These are phyloP conservation scores for Otis tarda DNA, from an alignment of 2,113 vertebrate species.

Conservation along the genomic window DNA sequence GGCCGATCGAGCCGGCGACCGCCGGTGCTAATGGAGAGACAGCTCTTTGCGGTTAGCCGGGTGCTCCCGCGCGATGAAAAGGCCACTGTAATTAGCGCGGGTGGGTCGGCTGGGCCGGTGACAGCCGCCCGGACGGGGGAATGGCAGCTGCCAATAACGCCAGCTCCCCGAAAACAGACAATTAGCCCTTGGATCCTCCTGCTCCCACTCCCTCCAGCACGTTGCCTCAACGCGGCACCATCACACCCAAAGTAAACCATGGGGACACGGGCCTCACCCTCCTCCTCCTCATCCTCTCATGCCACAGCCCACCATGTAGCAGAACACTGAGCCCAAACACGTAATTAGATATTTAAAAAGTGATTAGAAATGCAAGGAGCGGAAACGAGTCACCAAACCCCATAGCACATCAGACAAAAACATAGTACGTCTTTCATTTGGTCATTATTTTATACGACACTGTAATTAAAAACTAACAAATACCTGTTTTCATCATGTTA, in stretches of 20 bases:
- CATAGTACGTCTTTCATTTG: fast-evolving
- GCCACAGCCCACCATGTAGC: fast-evolving
- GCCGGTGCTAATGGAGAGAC: slow-evolving; percentile 81
- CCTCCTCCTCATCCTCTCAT: fast-evolving
- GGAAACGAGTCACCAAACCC: background rate
- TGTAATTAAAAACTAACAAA: background rate
- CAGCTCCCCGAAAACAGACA: slow-evolving; percentile 82
- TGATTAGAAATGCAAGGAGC: background rate
- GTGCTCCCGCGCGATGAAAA: slow-evolving; percentile 92
- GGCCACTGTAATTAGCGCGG: slow-evolving; percentile 90
- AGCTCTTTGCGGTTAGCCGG: slow-evolving; percentile 79
- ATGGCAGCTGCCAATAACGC: slow-evolving; percentile 91
- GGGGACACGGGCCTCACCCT: slow-evolving; percentile 57
- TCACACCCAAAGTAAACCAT: slow-evolving; percentile 51
- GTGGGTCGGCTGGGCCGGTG: slow-evolving; percentile 80
- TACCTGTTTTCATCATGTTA: background rate
- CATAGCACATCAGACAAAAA: background rate
- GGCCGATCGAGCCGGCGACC: slow-evolving; percentile 68
- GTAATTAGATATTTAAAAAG: background rate
- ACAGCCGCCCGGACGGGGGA: slow-evolving; percentile 75
- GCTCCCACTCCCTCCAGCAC: slow-evolving; percentile 26
- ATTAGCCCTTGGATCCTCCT: slow-evolving; percentile 80
- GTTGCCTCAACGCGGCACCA: background rate
- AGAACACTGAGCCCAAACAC: background rate
- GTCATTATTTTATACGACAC: background rate